Evolutionary conservation across 2,113 vertebrate species (phyloP).

Genomic region (Barnardius zonarius): DNA sequence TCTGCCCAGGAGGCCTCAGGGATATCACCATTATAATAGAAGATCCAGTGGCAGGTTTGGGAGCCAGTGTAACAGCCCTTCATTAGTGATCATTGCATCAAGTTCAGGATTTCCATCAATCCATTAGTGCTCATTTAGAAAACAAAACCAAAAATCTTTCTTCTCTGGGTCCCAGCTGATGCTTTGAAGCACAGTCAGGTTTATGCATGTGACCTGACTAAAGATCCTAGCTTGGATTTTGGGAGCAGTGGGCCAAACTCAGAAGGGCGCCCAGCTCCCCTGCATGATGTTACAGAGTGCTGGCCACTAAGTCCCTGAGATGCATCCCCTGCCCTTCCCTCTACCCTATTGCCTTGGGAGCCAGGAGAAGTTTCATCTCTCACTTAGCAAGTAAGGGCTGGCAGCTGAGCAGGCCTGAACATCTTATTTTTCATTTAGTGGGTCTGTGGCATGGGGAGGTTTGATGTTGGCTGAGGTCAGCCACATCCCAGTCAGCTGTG

Average conservation of each 20-base stretch:
- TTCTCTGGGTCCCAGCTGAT: not conserved
- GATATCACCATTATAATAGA: slow-evolving; percentile 99
- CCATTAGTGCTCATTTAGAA: slow-evolving; percentile 64
- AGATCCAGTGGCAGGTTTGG: slow-evolving; percentile 97
- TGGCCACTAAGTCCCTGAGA: not conserved
- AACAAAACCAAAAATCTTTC: not conserved
- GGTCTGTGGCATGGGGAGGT: not conserved
- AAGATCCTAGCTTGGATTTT: slow-evolving; percentile 17
- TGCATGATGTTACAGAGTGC: not conserved
- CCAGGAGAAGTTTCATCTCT: not conserved
- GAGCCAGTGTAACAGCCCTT: slow-evolving; percentile 52
- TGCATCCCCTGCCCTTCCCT: not conserved
- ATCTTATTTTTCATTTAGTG: not conserved
- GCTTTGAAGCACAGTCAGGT: not conserved
- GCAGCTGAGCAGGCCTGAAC: not conserved
- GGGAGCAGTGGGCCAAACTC: not conserved
- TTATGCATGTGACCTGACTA: not conserved
- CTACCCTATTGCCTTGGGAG: not conserved
- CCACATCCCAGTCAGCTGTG: not conserved
- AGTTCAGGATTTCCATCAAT: slow-evolving; percentile 47
- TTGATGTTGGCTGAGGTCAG: not conserved
- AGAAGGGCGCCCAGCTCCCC: not conserved
- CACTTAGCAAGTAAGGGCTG: not conserved
- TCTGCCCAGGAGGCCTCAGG: slow-evolving; percentile 82
- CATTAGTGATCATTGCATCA: slow-evolving; percentile 46